Conservation (phyloP, 2,113 vertebrate genomes). For the Hiodon alosoides region DNA sequence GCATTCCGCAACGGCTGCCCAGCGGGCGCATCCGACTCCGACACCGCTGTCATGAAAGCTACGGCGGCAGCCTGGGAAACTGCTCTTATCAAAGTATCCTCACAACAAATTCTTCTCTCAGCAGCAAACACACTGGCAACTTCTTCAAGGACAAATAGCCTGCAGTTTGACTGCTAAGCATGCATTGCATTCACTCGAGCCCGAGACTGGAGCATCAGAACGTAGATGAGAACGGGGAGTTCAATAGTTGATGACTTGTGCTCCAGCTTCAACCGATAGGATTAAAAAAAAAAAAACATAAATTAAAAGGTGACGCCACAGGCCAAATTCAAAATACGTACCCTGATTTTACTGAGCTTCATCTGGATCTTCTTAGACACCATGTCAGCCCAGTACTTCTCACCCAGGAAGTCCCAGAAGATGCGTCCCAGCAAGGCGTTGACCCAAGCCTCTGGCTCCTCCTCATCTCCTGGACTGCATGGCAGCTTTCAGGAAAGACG, state of each 20-base stretch:
- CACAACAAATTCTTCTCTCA: too few species aligned
- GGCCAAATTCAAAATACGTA: constrained; percentile 45
- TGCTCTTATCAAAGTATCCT: not conserved
- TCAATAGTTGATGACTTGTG: too few species aligned
- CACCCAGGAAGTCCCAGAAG: constrained; percentile 97
- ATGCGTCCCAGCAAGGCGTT: constrained; percentile 90
- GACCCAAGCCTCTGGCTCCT: constrained; percentile 86
- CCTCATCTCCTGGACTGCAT: constrained; percentile 56
- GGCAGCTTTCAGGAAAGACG: constrained; percentile 60
- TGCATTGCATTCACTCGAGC: too few species aligned
- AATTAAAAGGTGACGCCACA: too few species aligned
- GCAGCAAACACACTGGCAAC: too few species aligned
- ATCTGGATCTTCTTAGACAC: constrained; percentile 99
- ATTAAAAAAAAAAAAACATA: too few species aligned
- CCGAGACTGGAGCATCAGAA: too few species aligned
- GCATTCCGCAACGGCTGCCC: not conserved
- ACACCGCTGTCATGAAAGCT: not conserved
- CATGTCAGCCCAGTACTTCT: constrained; percentile 90
- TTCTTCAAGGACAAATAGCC: not conserved
- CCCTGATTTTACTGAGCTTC: constrained; percentile 99
- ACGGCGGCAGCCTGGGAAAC: not conserved
- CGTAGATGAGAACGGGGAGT: too few species aligned
- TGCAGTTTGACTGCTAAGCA: not conserved
- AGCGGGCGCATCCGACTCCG: not conserved
- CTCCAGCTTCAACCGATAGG: too few species aligned